These are phyloP conservation scores for Chrysomela aeneicollis DNA, from an alignment of 2,888 invertebrate species.

Conservation along the genomic window DNA sequence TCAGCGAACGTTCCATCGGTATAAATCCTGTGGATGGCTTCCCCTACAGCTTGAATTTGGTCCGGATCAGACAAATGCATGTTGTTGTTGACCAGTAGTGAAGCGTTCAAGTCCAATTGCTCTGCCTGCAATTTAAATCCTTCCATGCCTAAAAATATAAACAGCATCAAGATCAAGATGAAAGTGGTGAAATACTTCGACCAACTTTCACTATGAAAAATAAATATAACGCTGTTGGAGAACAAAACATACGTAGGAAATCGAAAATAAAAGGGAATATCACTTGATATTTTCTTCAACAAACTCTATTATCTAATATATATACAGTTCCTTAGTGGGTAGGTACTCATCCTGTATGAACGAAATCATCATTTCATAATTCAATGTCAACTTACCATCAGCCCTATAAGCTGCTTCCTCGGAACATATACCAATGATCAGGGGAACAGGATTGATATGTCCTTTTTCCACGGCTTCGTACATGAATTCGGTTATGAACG, in stretches of 20 bases:
- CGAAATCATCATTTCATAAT: too few relatives aligned
- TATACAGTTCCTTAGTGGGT: too few relatives aligned
- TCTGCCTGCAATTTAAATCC: background rate
- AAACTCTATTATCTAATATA: too few relatives aligned
- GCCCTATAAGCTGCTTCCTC: conserved; percentile 36
- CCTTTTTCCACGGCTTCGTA: conserved; percentile 38
- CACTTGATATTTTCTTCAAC: too few relatives aligned
- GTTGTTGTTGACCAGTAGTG: conserved; percentile 39
- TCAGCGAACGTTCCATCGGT: conserved; percentile 27
- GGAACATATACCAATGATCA: conserved; percentile 44
- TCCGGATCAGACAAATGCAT: conserved; percentile 35
- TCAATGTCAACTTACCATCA: conserved; percentile 12
- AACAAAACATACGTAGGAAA: too few relatives aligned
- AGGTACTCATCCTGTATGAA: too few relatives aligned
- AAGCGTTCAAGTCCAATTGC: background rate
- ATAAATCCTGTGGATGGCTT: conserved; percentile 38
- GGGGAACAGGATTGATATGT: conserved; percentile 37
- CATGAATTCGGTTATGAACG: conserved; percentile 42
- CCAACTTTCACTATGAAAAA: too few relatives aligned
- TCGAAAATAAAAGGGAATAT: too few relatives aligned
- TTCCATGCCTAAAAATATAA: too few relatives aligned
- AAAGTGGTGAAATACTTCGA: too few relatives aligned
- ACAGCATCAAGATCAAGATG: too few relatives aligned
- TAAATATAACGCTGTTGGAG: too few relatives aligned
- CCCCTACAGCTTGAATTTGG: conserved; percentile 27